phyloP scores from a whole-genome alignment of 37 sponge, comb jelly and placozoan genomes.

The Crambe crambe region DNA sequence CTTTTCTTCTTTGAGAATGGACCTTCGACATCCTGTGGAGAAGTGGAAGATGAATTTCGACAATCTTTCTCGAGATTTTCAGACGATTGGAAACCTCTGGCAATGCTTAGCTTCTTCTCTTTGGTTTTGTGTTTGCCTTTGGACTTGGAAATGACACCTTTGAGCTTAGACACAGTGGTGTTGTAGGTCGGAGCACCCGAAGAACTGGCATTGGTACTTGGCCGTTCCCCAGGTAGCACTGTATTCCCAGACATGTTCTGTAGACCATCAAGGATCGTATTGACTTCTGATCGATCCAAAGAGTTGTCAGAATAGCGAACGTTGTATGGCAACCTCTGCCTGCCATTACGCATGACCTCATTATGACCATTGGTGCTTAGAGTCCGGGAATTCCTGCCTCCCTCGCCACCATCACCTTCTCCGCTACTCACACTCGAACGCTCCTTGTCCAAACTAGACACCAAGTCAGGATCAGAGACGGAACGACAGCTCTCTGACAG shows the following conservation, averaged over 20 bases:
- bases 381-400: background rate
- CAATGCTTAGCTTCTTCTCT: background rate
- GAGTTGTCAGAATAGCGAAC: background rate
- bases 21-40: slow-evolving; percentile 3
- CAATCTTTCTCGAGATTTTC: slow-evolving; percentile 13
- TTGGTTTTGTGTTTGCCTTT: background rate
- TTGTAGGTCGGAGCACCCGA: background rate
- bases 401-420: background rate
- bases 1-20: slow-evolving; percentile 13
- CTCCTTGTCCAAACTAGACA: background rate
- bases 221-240: too few relatives aligned
- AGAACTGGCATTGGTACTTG: background rate
- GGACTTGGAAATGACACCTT: background rate
- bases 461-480: slow-evolving; percentile 37
- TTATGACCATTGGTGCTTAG: background rate
- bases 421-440: background rate
- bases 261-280: background rate
- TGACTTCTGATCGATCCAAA: background rate
- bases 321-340: background rate
- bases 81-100: background rate
- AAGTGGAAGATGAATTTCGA: background rate
- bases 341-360: background rate
- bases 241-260: too few relatives aligned
- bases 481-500: slow-evolving; percentile 6
- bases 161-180: too few relatives aligned